Evolutionary conservation across 2,797 vertebrate genomes (phyloP).

Genomic region (Phylloscopus collybita): DNA sequence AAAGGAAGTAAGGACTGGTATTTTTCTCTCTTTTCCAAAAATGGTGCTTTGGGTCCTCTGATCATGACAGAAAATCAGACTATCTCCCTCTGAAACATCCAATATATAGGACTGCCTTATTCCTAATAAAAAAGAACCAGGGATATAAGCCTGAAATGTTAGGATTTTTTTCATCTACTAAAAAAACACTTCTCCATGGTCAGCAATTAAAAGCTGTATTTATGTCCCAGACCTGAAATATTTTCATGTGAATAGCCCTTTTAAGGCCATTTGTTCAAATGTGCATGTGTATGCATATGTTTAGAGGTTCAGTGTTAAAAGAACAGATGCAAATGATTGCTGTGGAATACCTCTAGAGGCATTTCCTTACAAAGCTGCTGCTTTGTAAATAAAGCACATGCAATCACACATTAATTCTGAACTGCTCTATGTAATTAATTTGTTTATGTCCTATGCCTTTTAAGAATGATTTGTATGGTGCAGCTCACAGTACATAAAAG

Average conservation of each 20-base stretch:
- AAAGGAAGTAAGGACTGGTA: neutral
- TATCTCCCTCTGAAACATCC: neutral
- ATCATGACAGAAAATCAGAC: neutral
- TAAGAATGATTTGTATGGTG: neutral
- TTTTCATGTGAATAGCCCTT: neutral
- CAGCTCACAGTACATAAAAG: neutral
- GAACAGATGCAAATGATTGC: neutral
- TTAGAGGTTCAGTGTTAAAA: neutral
- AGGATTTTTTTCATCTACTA: neutral
- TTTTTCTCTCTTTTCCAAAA: neutral
- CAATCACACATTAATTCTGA: neutral
- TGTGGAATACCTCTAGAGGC: neutral
- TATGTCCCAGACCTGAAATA: neutral
- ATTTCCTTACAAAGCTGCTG: slow-evolving; percentile 15
- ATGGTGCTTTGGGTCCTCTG: neutral
- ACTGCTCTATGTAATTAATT: neutral
- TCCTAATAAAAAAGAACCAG: neutral
- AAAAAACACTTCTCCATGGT: neutral
- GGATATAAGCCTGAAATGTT: neutral
- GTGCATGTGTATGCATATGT: neutral
- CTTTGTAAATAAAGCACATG: slow-evolving; percentile 2
- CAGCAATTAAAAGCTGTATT: neutral
- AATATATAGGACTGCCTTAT: neutral
- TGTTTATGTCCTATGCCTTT: neutral
- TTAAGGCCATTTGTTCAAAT: neutral